Base-by-base conservation (phyloP, 2,888 invertebrate species). In the Odontothrips loti region DNA sequence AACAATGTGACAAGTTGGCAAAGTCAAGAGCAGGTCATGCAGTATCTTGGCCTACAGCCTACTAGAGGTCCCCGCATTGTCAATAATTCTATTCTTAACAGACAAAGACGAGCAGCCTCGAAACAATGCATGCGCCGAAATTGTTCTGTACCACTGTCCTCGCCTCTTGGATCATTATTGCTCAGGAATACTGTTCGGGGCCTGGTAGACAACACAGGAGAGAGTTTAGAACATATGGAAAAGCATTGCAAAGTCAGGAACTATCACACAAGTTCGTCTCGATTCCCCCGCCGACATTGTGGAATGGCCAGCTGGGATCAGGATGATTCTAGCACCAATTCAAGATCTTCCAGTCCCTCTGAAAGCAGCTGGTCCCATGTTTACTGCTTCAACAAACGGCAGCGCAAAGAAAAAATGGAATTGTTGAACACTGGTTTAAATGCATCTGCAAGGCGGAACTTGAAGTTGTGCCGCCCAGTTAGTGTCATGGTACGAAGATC, bases 1-100 rank as follows among this genome's bases (percentile, higher is more conserved):
- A 75, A 75, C 27, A 75, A 75, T 75, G 68, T 75, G 27, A 75
- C 68, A 23, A 75, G 68, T 27, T 75, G 68, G 68, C 68, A 75
- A 9, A 75, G 68, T 75, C 68, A 75, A 27, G 68, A 75, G 12
- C 68, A 75, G 27, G 68, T 75, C 12, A 75, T 75, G 68, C 68
- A 27, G 12, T 75, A 75, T 27, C 27, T 75, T 11, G 68, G 68
- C 3, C 12, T 75, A 27, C 68, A 75, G 68, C 68, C 68, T 0
- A 75, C 68, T 23, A 75, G 68, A 75, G 68, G 68, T 0, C 68
- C 68, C 10, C 23, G 68, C 9, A 23, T 27, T 27, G 12, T 75
- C 10, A n/a, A 75, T 75, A 75, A 75, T 27, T 75, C 68, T 0
- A 75, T 27, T 75, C 68, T 11, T 23, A 75, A 75, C 27, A n/a